These are phyloP conservation scores for Dioctria linearis DNA, from an alignment of 2,888 invertebrate species.

Conservation along the genomic window DNA sequence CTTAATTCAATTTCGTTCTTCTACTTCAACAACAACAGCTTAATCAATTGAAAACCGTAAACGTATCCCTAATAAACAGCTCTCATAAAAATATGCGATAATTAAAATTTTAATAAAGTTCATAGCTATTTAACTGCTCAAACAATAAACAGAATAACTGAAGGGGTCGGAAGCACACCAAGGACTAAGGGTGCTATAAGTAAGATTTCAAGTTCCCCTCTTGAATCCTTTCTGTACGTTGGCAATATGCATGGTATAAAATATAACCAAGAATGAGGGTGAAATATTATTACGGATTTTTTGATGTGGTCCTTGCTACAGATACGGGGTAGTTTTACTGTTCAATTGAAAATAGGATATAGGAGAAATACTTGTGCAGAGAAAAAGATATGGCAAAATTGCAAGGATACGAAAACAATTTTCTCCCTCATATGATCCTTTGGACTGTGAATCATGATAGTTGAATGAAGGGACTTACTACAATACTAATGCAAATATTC, in stretches of 20 bases:
- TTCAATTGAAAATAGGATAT: conserved; percentile 29
- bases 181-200: neutral
- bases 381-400: conserved; percentile 17
- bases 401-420: conserved; percentile 45
- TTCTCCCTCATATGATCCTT: conserved; percentile 40
- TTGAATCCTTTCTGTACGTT: neutral
- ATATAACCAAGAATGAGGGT: conserved; percentile 15
- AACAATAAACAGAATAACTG: conserved; percentile 13
- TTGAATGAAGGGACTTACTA: neutral
- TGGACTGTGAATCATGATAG: neutral
- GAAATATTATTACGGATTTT: neutral
- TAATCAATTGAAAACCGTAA: too few relatives aligned
- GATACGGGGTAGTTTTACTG: conserved; percentile 21
- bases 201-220: neutral
- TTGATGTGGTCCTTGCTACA: neutral
- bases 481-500: conserved; percentile 35
- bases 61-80: too few relatives aligned
- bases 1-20: too few relatives aligned
- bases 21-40: too few relatives aligned
- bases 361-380: conserved; percentile 6
- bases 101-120: conserved; percentile 34
- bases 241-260: neutral
- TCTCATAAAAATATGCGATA: conserved; percentile 16
- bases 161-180: neutral
- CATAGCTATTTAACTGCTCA: conserved; percentile 33